Percentiles rank a stretch among this genome's conserved stretches.
These are phyloP conservation scores for Macrobrachium rosenbergii DNA, from an alignment of 1,140 invertebrate genomes.

Conservation along the genomic window DNA sequence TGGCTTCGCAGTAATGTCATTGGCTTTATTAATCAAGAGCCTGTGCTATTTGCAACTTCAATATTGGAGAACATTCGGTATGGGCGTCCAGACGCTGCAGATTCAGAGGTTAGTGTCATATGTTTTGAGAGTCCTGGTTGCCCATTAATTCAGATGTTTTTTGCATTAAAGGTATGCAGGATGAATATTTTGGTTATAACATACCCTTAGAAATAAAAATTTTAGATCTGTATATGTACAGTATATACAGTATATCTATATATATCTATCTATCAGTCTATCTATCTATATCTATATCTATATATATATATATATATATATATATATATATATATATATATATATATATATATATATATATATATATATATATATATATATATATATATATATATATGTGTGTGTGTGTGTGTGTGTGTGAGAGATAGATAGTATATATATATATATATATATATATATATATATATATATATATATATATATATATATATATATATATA, in stretches of 20 bases:
- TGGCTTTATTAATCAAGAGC: slow-evolving; percentile 94
- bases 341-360: neutral
- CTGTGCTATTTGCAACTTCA: slow-evolving; percentile 91
- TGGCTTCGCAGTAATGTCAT: slow-evolving; percentile 87
- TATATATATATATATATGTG: neutral
- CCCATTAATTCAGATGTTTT: too few relatives aligned
- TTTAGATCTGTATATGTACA: too few relatives aligned
- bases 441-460: slow-evolving; percentile 15
- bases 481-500: neutral
- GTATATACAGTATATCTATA: neutral
- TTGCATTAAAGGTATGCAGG: too few relatives aligned
- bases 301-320: slow-evolving; percentile 2
- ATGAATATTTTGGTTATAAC: too few relatives aligned
- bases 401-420: slow-evolving; percentile 2
- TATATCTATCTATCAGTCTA: neutral
- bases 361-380: slow-evolving; percentile 2
- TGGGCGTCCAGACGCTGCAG: slow-evolving; percentile 77
- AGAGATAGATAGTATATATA: neutral
- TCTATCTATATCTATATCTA: neutral
- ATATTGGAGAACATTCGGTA: slow-evolving; percentile 95
- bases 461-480: slow-evolving; percentile 13
- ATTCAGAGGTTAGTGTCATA: slow-evolving; percentile 74
- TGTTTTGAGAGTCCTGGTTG: too few relatives aligned
- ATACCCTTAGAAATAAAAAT: too few relatives aligned
- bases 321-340: slow-evolving; percentile 2